Conservation (phyloP, 2,113 vertebrate species). For the Pristiophorus japonicus region DNA sequence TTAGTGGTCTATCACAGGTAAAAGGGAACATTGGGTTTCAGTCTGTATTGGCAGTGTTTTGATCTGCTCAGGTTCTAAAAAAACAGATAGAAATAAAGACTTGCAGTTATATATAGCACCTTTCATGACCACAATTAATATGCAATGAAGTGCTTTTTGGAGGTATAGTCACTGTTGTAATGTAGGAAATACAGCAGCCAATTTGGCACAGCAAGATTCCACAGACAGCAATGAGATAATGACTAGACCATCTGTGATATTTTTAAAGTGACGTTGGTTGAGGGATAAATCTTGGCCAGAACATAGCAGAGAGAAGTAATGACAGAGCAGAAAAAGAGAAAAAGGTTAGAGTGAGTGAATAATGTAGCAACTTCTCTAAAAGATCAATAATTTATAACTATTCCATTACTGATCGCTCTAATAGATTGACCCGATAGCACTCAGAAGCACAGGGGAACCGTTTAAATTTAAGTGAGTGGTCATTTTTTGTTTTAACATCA, state of each 20-base stretch:
- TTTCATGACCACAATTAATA: background rate
- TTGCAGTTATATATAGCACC: background rate
- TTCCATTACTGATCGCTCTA: background rate
- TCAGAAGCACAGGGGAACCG: background rate
- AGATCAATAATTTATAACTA: constrained; percentile 18
- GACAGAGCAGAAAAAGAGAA: background rate
- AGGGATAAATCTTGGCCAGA: background rate
- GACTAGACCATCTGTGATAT: background rate
- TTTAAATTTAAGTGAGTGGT: background rate
- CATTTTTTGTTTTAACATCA: background rate
- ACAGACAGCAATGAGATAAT: background rate
- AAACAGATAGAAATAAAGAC: background rate
- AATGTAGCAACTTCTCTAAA: background rate
- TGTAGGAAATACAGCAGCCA: background rate
- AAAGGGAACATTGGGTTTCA: background rate
- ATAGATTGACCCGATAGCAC: background rate
- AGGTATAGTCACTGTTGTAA: background rate
- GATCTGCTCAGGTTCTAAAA: background rate
- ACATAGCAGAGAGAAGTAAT: background rate
- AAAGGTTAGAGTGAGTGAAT: background rate
- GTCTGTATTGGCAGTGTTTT: background rate
- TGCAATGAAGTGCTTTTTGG: background rate
- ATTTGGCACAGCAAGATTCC: background rate
- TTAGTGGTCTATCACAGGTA: background rate
- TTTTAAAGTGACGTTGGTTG: background rate